phyloP scores from a whole-genome alignment of 2,888 invertebrate species.

The Ptychoptera albimana region DNA sequence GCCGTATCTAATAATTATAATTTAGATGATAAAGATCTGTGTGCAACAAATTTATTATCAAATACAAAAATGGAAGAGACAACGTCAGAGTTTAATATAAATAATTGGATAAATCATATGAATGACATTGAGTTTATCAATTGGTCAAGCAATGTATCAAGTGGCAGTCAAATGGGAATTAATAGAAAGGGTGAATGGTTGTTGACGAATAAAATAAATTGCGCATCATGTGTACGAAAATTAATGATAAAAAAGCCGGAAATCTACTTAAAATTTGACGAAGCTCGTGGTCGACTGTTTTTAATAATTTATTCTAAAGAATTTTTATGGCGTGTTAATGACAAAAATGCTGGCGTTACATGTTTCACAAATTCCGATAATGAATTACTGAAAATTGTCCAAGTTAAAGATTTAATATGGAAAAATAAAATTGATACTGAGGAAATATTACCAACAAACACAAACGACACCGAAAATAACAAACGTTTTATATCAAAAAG shows the following conservation, averaged over 20 bases:
- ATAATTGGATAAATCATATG: not conserved
- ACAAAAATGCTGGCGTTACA: conserved; percentile 34
- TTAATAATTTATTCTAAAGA: conserved; percentile 40
- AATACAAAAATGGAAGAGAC: no score
- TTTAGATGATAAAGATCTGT: no score
- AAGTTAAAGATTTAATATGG: conserved; percentile 28
- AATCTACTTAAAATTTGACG: conserved; percentile 10
- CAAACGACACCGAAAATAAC: not conserved
- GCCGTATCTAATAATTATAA: no score
- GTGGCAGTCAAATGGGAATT: not conserved
- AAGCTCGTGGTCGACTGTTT: conserved; percentile 19
- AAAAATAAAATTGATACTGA: conserved; percentile 17
- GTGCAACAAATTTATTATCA: no score
- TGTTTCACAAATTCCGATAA: conserved; percentile 43
- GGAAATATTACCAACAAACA: conserved; percentile 9
- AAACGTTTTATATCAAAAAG: conserved; percentile 13
- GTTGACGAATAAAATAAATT: conserved; percentile 7
- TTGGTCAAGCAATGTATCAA: not conserved
- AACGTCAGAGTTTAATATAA: not conserved
- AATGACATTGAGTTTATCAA: not conserved
- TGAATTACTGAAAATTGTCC: conserved; percentile 33
- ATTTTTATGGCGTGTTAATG: conserved; percentile 34
- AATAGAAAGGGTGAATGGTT: conserved; percentile 18
- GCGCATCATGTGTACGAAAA: conserved; percentile 2
- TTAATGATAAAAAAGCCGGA: conserved; percentile 5